These are phyloP conservation scores for Portevinia maculata DNA, from an alignment of 2,888 invertebrate species.

Conservation along the genomic window DNA sequence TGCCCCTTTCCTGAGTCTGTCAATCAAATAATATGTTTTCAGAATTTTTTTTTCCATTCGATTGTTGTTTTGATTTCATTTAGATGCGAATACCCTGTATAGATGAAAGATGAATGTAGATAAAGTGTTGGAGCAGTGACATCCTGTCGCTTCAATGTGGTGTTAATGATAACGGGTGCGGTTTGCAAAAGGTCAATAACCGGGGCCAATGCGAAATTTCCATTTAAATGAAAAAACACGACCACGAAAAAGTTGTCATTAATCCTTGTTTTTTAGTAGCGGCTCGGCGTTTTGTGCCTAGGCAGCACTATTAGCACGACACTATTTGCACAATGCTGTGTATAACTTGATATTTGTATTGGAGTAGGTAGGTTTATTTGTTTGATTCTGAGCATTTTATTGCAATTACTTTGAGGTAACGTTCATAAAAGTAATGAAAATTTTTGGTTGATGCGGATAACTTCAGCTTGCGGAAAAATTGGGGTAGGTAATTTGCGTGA, in stretches of 20 bases:
- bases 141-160: constrained; percentile 40
- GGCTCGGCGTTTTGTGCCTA: constrained; percentile 43
- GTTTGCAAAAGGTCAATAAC: constrained; percentile 33
- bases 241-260: constrained; percentile 2
- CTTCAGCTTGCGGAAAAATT: not conserved
- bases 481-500: constrained; percentile 31
- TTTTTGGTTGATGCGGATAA: constrained; percentile 8
- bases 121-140: constrained; percentile 22
- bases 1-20: constrained; percentile 39
- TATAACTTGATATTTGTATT: constrained; percentile 65
- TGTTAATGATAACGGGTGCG: constrained; percentile 29
- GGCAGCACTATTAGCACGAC: constrained; percentile 51
- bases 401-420: constrained; percentile 12
- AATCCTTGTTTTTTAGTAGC: constrained; percentile 2
- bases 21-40: constrained; percentile 48
- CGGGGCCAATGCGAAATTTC: constrained; percentile 33
- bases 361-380: constrained; percentile 58
- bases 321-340: constrained; percentile 62
- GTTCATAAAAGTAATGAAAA: too few species aligned
- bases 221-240: constrained; percentile 14
- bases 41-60: too few species aligned
- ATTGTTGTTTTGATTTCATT: constrained; percentile 41
- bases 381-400: constrained; percentile 36
- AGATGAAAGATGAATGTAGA: constrained; percentile 23
- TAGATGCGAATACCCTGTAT: constrained; percentile 25